Evolutionary conservation across 2,113 vertebrate species (phyloP).

Genomic region (Mustelus asterias): DNA sequence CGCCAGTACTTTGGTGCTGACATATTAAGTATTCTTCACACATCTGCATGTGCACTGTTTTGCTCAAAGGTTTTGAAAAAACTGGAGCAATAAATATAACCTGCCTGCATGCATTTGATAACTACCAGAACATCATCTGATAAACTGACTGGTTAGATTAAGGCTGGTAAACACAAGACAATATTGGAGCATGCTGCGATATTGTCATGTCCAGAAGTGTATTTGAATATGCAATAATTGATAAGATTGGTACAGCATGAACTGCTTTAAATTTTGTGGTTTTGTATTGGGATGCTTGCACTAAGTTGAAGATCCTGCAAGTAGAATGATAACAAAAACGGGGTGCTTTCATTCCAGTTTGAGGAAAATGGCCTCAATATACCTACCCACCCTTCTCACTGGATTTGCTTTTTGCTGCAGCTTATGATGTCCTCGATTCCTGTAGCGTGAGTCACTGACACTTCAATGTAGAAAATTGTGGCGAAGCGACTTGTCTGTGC

Average conservation of each 20-base stretch:
- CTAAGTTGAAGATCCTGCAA: neutral
- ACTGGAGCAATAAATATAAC: neutral
- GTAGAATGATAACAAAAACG: neutral
- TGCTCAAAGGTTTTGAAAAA: neutral
- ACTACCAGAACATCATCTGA: neutral
- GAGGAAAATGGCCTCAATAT: neutral
- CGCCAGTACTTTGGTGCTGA: neutral
- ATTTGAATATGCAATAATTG: neutral
- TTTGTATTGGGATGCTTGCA: neutral
- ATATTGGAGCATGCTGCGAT: neutral
- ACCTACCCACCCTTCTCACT: neutral
- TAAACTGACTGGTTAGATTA: neutral
- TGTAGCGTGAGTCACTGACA: neutral
- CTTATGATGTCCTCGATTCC: neutral
- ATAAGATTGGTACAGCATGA: neutral
- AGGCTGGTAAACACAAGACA: neutral
- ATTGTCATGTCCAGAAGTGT: neutral
- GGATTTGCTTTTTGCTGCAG: neutral
- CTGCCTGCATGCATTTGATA: neutral
- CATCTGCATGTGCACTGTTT: neutral
- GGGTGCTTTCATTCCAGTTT: neutral
- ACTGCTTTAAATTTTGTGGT: neutral
- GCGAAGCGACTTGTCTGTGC: neutral
- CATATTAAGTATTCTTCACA: neutral
- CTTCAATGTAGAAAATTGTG: neutral